Percentiles rank a stretch among this genome's conserved stretches.
Evolutionary conservation across 1,140 invertebrate genomes (phyloP).

Genomic region (Cyclargus thomasi): DNA sequence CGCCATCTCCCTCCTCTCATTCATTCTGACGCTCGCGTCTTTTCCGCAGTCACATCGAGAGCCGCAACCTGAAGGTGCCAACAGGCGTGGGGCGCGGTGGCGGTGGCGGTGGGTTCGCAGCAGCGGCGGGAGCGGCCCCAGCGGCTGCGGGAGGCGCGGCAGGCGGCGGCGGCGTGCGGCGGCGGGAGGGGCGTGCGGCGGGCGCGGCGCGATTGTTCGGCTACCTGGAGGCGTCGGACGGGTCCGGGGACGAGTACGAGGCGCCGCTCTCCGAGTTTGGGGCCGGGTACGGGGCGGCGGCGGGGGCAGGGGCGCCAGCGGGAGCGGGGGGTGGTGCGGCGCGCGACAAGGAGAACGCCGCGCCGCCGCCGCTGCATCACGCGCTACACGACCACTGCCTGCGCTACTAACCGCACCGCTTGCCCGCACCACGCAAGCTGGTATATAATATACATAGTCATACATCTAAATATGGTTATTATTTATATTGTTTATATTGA

Average conservation of each 20-base stretch:
- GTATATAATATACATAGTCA: not conserved
- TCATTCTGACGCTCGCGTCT: not conserved
- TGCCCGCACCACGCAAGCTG: not conserved
- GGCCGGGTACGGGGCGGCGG: slow-evolving; percentile 42
- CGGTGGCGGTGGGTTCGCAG: slow-evolving; percentile 20
- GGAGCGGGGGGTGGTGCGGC: slow-evolving; percentile 24
- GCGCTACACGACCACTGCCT: slow-evolving; percentile 62
- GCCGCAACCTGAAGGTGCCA: slow-evolving; percentile 67
- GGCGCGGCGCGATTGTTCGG: slow-evolving; percentile 76
- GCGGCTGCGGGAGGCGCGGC: slow-evolving; percentile 21
- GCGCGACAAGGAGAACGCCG: slow-evolving; percentile 72
- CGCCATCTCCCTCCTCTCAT: not conserved
- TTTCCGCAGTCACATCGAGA: slow-evolving; percentile 63
- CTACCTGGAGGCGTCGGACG: slow-evolving; percentile 78
- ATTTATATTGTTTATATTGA: slow-evolving; percentile 16
- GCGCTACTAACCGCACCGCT: slow-evolving; percentile 43
- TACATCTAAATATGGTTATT: slow-evolving; percentile 5
- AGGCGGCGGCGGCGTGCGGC: slow-evolving; percentile 33
- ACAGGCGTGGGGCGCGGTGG: slow-evolving; percentile 39
- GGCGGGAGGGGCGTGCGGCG: slow-evolving; percentile 64
- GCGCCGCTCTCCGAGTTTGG: slow-evolving; percentile 42
- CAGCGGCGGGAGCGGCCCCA: slow-evolving; percentile 29
- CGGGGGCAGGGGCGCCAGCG: slow-evolving; percentile 23
- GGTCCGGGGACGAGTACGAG: slow-evolving; percentile 73
- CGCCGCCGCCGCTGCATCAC: slow-evolving; percentile 56